Base-by-base conservation (phyloP, 2,888 invertebrate genomes). In the Blera fallax region DNA sequence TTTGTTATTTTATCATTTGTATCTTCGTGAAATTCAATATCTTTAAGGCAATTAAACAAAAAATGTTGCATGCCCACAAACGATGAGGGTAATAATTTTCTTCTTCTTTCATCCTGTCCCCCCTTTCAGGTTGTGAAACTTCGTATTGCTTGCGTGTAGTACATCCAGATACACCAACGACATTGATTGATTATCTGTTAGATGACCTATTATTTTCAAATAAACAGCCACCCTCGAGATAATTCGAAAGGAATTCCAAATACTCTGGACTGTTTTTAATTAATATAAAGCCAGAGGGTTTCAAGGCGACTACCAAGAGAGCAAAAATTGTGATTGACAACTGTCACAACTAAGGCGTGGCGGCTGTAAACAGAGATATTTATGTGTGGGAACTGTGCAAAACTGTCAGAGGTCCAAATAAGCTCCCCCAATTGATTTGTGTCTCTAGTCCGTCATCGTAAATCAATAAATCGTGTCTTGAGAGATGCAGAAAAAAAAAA, bases 151-250 rank as follows among this genome's bases (percentile, higher is more conserved):
- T 10, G 21, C 37, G 21, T 24, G 34, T 24, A 45, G 32, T 21
- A 3, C 14, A 40, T 11, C n/a, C 18, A 72, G 14, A 34, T 54
- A 54, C 43, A 48, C 50, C 50, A 32, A 24, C 14, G 70, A 81
- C 76, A 76, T 80, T 85, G 85, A 85, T 85, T 85, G 81, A 85
- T 85, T 77, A 60, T 54, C 32, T 60, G 50, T 58, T 76, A 60
- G 29, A 40, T 81, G 77, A 34, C 65, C 67, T 67, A 72, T 85
- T 72, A 72, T 81, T 85, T 85, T 72, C 60, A 67, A 76, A 69
- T 64, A 54, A 76, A 70, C 73, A 64, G 24, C 76, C 85, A 76
- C 85, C 85, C 81, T 81, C 80, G 45, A 62, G 81, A 65, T 62
- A 40, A 69, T 29, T 32, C 29, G 5, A 40, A 45, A 40, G 27